Evolutionary conservation across 2,797 vertebrate genomes (phyloP), one percentile per base, ranked within the genome.

Genomic region (Zalophus californianus): DNA sequence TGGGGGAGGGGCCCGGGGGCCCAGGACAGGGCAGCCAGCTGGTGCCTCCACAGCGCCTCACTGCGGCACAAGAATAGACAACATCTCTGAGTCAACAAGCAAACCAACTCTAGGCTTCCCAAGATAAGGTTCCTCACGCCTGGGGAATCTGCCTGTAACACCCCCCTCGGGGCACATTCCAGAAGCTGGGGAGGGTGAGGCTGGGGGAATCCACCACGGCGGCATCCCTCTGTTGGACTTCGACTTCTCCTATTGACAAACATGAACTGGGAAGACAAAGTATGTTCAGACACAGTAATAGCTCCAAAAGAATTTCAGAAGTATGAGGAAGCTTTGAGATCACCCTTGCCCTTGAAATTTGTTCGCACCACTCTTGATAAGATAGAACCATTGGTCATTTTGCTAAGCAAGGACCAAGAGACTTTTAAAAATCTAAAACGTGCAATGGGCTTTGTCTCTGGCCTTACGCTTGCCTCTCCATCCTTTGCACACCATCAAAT

Each of bases 281-380:
- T 92, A 48, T 4, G 58, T 41, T 62, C 73, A 66, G 56, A 35
- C 15, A 52, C 21, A 2, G 5, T 25, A 72, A 23, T 56, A 85
- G 70, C 56, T 87, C 84, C 70, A 44, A 15, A 94, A 83, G 89
- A 86, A 82, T 70, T 83, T 92, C 80, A 88, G 38, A 89, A 83
- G 94, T 86, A 93, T 58, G 54, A 94, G 68, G 86, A 95, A 92
- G 25, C 38, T 66, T 29, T 18, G 50, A 20, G 80, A 60, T 58
- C 21, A 52, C 35, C 44, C 52, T 44, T 54, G 68, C n/a, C 86
- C 64, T 96, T 4, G 7, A 90, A 27, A 82, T 38, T 13, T 68
- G 75, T 64, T 83, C 52, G n/a, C 64, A 16, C n/a, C 32, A 29
- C 80, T 88, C 23, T n/a, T 68, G 44, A 29, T 80, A 58, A 66